Base-by-base conservation (phyloP, 2,113 vertebrate genomes). In the Alectura lathami region DNA sequence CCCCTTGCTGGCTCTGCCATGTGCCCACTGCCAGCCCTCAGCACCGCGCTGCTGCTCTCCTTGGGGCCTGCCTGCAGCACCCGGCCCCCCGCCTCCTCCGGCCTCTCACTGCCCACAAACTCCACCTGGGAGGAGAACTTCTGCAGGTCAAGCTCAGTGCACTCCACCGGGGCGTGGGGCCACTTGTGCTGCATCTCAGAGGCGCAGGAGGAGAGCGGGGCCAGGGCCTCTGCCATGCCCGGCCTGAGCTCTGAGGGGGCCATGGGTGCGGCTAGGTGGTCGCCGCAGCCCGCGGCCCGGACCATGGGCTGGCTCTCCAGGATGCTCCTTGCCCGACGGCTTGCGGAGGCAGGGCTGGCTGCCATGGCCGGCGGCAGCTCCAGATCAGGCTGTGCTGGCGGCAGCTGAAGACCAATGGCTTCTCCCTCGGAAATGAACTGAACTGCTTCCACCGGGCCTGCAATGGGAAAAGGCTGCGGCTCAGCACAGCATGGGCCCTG, bases 101-200 rank as follows among this genome's bases (percentile, higher is more conserved):
- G 20, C 17, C 24, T 56, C 63, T 64, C 81, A 0, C 57, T 1
- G 2, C 64, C 87, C 79, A 83, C 62, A 1, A 73, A 95, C 64
- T 95, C 95, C 0, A 22, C 76, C 88, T 94, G 95, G 29, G 63
- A 94, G 68, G 97, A 97, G 85, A 97, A 97, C 54, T 94, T 98
- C 51, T 98, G 96, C 57, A 98, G 96, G 72, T 98, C 98, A 72
- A 98, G 91, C 90, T 99, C 98, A 1, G 98, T 98, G 96, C 98
- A 99, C 81, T 98, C 98, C 22, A 98, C 98, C 0, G 98, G 98
- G 36, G 91, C 90, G 1, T 98, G 98, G 0, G 96, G 96, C 97
- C 97, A 98, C 57, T 93, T 91, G n/a, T 93, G 94, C 47, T 96
- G 97, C 78, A 94, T 96, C 69, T 98, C 98, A 0, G 97, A 98